Percentiles rank a stretch among this genome's conserved stretches.
Conservation (phyloP, 2,888 invertebrate genomes). For the Fissipunctia ypsillon region DNA sequence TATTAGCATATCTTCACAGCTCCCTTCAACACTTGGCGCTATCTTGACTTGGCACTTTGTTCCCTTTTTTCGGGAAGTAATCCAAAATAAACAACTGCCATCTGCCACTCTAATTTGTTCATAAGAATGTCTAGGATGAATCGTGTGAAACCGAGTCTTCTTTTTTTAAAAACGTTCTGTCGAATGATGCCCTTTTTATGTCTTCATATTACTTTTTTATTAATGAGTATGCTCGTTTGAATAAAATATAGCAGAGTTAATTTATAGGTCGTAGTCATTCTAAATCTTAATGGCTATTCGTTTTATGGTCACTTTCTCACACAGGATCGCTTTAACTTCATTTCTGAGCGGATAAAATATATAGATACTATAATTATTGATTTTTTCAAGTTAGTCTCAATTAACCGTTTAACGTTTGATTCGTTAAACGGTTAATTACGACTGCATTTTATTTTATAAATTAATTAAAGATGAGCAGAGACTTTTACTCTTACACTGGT, state of each 20-base stretch:
- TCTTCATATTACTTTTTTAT: slow-evolving; percentile 45
- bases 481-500: slow-evolving; percentile 34
- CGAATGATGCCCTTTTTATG: slow-evolving; percentile 55
- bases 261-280: slow-evolving; percentile 55
- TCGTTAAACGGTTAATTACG: too few species aligned
- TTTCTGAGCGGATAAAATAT: slow-evolving; percentile 41
- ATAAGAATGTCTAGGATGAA: slow-evolving; percentile 32
- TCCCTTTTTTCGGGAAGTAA: slow-evolving; percentile 21
- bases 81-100: slow-evolving; percentile 43
- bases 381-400: slow-evolving; percentile 37
- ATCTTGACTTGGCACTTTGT: slow-evolving; percentile 52
- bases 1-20: slow-evolving; percentile 75
- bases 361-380: slow-evolving; percentile 39
- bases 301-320: slow-evolving; percentile 48
- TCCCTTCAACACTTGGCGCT: slow-evolving; percentile 53
- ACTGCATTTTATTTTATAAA: slow-evolving; percentile 32
- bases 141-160: slow-evolving; percentile 32
- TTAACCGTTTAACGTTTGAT: slow-evolving; percentile 48
- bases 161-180: slow-evolving; percentile 25
- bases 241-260: slow-evolving; percentile 53
- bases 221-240: slow-evolving; percentile 39
- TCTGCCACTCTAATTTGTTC: slow-evolving; percentile 44
- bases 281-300: slow-evolving; percentile 49
- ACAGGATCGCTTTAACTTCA: slow-evolving; percentile 40
- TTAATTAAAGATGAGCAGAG: slow-evolving; percentile 32